Evolutionary conservation across 2,888 invertebrate genomes (phyloP).

Genomic region (Neoscelio sp.): DNA sequence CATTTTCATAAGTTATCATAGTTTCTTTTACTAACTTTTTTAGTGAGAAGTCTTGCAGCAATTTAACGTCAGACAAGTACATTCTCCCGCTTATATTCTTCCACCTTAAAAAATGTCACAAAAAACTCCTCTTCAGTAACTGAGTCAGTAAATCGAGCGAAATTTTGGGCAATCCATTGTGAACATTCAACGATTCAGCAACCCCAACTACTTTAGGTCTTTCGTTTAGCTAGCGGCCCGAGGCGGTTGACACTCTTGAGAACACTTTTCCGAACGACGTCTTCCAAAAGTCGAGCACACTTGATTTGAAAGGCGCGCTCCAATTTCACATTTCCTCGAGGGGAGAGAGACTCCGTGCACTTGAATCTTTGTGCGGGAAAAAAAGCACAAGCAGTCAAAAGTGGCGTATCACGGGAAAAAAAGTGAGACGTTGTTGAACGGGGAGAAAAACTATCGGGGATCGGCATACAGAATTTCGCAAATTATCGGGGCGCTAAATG

Average conservation of each 20-base stretch:
- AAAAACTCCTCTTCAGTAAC: slow-evolving; percentile 5
- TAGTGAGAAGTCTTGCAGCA: too few relatives aligned
- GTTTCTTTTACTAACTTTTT: too few relatives aligned
- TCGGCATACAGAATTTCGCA: too few relatives aligned
- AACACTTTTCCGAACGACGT: slow-evolving; percentile 62
- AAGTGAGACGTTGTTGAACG: neutral
- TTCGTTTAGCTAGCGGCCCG: slow-evolving; percentile 56
- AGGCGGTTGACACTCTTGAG: slow-evolving; percentile 62
- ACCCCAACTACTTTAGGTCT: slow-evolving; percentile 33
- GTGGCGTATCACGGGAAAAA: neutral
- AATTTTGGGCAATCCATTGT: slow-evolving; percentile 70
- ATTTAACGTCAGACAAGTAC: too few relatives aligned
- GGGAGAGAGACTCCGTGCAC: slow-evolving; percentile 41
- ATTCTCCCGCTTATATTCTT: too few relatives aligned
- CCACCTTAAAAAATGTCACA: neutral
- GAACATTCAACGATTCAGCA: slow-evolving; percentile 75
- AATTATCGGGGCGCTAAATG: neutral
- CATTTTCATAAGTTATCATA: too few relatives aligned
- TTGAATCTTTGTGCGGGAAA: slow-evolving; percentile 43
- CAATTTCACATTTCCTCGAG: slow-evolving; percentile 72
- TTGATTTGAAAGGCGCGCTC: slow-evolving; percentile 72
- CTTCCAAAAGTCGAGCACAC: slow-evolving; percentile 66
- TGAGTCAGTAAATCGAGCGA: slow-evolving; percentile 17
- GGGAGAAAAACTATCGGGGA: neutral
- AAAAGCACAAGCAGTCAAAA: neutral